Base-by-base conservation (phyloP, 2,113 vertebrate species). In the Percina caprodes region DNA sequence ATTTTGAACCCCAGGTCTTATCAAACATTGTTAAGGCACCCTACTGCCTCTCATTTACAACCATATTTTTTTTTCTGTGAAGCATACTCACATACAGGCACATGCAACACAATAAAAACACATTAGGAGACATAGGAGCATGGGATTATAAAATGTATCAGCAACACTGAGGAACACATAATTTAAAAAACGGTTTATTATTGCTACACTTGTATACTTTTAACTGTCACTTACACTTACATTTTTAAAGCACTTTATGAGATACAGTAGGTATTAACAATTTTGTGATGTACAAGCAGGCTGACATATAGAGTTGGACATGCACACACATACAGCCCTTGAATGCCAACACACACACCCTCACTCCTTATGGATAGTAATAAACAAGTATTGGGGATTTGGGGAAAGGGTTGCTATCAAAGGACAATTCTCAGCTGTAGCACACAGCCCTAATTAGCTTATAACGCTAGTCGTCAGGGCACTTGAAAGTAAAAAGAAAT, bases 21-120 rank as follows among this genome's bases (percentile, higher is more conserved):
- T 91, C 88, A 92, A 93, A 90, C 88, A 92, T 91, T 92, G 85
- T 92, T 91, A 88, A 82, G 83, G 82, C 86, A 84, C 87, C 86
- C 80, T 68, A 79, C 85, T 86, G 79, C 68, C 85, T 88, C 85
- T 85, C 83, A 89, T 91, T 92, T 92, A 90, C 82, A 90, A 77
- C 77, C 48, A 5, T 54, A 77, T 62, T 66, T 73, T 56, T 11
- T 16, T 12, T 35, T 60, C 62, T 62, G 14, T 65, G 75, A 82
- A 54, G 46, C 66, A 5, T 18, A 59, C 51, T 63, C 45, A 60
- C 55, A 78, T 39, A 48, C 55, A 24, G 23, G 61, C 60, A 48
- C 56, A 21, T 24, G 65, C 52, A 63, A 67, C 65, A 76, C 35
- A 82, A 80, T 4, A 72, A 58, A 81, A 66, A 71, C 69, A 60